Evolutionary conservation across 2,113 vertebrate genomes (phyloP).

Genomic region (Megaptera novaeangliae): DNA sequence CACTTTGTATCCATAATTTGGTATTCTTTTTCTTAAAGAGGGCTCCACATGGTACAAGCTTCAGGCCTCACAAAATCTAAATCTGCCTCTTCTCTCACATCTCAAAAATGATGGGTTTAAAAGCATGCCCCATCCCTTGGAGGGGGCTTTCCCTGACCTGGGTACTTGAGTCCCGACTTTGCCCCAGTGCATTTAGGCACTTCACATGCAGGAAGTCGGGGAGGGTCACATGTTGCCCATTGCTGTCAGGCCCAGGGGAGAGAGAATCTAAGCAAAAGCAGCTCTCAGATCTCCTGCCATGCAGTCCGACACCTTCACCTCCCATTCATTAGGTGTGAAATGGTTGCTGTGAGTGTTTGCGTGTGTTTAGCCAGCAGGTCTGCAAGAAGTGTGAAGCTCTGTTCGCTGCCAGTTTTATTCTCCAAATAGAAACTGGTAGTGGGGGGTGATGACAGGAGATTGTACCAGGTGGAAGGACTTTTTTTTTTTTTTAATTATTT

Average conservation of each 20-base stretch:
- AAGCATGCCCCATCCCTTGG: background rate
- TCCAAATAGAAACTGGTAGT: constrained; percentile 31
- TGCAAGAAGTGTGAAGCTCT: background rate
- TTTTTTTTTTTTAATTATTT: no score
- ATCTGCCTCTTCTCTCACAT: background rate
- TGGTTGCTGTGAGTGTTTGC: background rate
- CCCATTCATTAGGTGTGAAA: constrained; percentile 33
- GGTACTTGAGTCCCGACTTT: background rate
- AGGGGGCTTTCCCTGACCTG: no score
- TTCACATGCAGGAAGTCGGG: background rate
- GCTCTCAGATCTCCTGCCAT: background rate
- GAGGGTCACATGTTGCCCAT: background rate
- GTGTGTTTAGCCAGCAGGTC: constrained; percentile 49
- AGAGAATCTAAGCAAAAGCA: background rate
- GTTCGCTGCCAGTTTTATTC: constrained; percentile 8
- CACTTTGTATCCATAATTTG: background rate
- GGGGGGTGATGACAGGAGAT: background rate
- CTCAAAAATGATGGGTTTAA: background rate
- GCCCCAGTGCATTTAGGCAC: fast-evolving
- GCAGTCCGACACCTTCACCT: background rate
- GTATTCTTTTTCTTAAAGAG: constrained; percentile 8
- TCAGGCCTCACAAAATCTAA: background rate
- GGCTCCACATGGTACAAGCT: background rate
- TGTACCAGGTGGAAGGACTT: background rate
- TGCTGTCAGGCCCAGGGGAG: background rate